phyloP scores from a whole-genome alignment of 2,113 vertebrate species.

The Propithecus coquereli region DNA sequence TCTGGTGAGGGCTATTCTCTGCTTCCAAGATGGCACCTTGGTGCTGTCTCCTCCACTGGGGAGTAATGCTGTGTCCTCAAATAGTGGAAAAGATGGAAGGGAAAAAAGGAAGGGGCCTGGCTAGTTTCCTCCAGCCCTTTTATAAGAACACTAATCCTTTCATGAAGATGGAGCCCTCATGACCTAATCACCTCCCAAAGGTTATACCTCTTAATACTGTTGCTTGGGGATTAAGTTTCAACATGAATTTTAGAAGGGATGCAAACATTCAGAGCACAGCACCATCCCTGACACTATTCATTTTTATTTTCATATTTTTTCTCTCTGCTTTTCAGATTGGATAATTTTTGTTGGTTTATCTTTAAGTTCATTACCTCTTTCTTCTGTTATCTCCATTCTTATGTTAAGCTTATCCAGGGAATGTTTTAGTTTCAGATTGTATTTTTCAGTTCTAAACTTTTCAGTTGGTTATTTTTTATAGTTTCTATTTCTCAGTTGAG shows the following conservation, averaged over 20 bases:
- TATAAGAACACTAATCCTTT: background rate
- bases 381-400: background rate
- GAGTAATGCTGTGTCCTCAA: background rate
- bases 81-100: background rate
- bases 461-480: background rate
- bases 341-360: background rate
- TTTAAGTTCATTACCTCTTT: background rate
- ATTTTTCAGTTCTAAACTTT: background rate
- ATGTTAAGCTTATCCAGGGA: background rate
- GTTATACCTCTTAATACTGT: background rate
- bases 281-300: background rate
- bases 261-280: background rate
- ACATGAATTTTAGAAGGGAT: background rate
- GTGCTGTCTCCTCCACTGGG: background rate
- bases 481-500: background rate
- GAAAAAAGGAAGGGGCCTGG: background rate
- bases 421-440: background rate
- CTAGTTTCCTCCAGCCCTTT: background rate
- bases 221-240: background rate
- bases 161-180: background rate
- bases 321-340: background rate
- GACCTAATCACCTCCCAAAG: background rate
- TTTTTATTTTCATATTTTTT: background rate
- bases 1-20: background rate
- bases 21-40: background rate